Evolutionary conservation across 2,888 invertebrate species (phyloP).

Genomic region (Drosophila infuscata): DNA sequence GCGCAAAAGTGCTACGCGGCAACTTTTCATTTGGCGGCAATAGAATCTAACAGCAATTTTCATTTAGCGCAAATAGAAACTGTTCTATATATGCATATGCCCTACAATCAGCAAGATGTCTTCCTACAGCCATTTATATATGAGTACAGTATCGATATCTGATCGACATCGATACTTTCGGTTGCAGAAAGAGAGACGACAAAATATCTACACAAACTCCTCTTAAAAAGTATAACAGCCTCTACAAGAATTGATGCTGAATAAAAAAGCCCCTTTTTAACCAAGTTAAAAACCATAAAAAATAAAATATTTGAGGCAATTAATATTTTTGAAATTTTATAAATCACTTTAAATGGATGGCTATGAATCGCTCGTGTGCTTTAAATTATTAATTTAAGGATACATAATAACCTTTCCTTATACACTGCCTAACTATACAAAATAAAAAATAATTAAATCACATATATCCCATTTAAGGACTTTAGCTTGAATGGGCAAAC

Average conservation of each 20-base stretch:
- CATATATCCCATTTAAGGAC: neutral
- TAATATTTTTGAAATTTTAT: neutral
- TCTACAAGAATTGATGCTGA: neutral
- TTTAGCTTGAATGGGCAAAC: neutral
- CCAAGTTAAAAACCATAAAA: neutral
- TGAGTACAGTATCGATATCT: neutral
- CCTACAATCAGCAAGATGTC: neutral
- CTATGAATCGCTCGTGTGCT: neutral
- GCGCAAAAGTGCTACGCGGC: slow-evolving; percentile 50
- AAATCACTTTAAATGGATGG: neutral
- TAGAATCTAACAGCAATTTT: slow-evolving; percentile 20
- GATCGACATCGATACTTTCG: neutral
- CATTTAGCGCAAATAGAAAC: neutral
- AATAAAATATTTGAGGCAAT: neutral
- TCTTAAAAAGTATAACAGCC: neutral
- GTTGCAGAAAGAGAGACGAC: neutral
- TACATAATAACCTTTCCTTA: neutral
- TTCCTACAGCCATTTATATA: too few relatives aligned
- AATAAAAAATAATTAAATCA: neutral
- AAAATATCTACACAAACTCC: neutral
- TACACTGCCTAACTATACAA: neutral
- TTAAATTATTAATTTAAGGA: neutral
- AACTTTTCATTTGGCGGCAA: slow-evolving; percentile 59
- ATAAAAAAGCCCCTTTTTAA: neutral
- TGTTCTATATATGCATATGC: neutral